Evolutionary conservation across 2,797 vertebrate genomes (phyloP).

Genomic region (Acrossocheilus fasciatus): DNA sequence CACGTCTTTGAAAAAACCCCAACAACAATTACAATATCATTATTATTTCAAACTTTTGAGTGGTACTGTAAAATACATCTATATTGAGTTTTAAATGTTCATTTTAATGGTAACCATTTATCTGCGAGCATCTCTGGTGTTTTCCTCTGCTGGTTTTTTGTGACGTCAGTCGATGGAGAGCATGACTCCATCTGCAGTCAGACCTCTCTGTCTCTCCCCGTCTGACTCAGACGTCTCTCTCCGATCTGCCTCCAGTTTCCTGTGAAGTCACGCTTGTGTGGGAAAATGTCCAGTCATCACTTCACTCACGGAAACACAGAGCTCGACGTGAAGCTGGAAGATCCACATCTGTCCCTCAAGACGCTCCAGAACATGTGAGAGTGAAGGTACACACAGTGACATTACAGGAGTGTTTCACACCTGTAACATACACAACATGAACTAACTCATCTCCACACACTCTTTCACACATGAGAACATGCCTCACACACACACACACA

Average conservation of each 20-base stretch:
- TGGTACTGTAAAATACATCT: too few relatives aligned
- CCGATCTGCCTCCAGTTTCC: background rate
- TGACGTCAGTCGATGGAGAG: background rate
- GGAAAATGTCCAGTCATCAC: slow-evolving; percentile 25
- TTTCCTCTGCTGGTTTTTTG: background rate
- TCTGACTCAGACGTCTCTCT: background rate
- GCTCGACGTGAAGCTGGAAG: background rate
- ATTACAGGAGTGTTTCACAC: background rate
- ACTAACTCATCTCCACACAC: background rate
- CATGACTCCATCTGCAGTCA: background rate
- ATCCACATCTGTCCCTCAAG: background rate
- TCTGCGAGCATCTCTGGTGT: background rate
- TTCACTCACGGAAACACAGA: slow-evolving; percentile 40
- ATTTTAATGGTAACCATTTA: too few relatives aligned
- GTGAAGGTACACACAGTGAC: background rate
- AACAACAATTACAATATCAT: too few relatives aligned
- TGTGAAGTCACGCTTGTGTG: slow-evolving; percentile 21
- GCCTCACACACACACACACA: slow-evolving; percentile 20
- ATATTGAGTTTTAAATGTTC: too few relatives aligned
- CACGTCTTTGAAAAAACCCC: too few relatives aligned
- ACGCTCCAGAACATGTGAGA: too few relatives aligned
- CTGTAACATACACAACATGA: background rate
- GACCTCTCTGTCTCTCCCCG: background rate
- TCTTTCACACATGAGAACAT: background rate
- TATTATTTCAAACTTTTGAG: too few relatives aligned